Evolutionary conservation across 2,113 vertebrate species (phyloP), one percentile per base, ranked within the genome.

Genomic region (Platycercus adscitus): DNA sequence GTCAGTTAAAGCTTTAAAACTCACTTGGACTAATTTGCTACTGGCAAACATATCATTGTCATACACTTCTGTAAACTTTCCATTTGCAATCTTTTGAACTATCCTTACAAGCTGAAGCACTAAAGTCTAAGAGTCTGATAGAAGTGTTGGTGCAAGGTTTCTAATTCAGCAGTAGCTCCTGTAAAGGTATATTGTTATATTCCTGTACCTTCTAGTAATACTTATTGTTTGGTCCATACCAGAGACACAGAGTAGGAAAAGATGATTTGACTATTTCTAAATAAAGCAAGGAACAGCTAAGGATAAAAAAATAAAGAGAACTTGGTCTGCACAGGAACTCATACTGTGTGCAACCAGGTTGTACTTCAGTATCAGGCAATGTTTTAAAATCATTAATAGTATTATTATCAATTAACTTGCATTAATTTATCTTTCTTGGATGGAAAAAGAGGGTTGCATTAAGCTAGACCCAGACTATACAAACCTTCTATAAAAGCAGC

Each of bases 11-110:
- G 96, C 96, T 97, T 96, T 97, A 97, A 81, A 97, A 92, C 91
- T 96, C 86, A 89, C 89, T 97, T 95, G 91, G 96, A 93, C 95
- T 97, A 95, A 96, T 98, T 96, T 96, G 91, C 95, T 97, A 81
- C 82, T 96, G 96, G 97, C 94, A 97, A 97, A 97, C 94, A 93
- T 87, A 95, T 98, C 80, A 96, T 93, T 94, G 82, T 91, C 96
- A 97, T 76, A 80, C 53, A 84, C 70, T 90, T 92, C 76, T 95
- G 68, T 97, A 98, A 97, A 98, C 95, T 96, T 97, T 91, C 76
- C 50, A 63, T 96, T 97, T 96, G 86, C 86, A 86, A n/a, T 97
- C 89, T 96, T 97, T 97, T 96, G 92, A 98, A 96, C 91, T 81
- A 97, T 76, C 84, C 85, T 83, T 89, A 93, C 49, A 96, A 96